Percentiles rank a stretch among this genome's conserved stretches.
These are phyloP conservation scores for Micrasema minimum DNA, from an alignment of 1,140 invertebrate genomes.

Conservation along the genomic window DNA sequence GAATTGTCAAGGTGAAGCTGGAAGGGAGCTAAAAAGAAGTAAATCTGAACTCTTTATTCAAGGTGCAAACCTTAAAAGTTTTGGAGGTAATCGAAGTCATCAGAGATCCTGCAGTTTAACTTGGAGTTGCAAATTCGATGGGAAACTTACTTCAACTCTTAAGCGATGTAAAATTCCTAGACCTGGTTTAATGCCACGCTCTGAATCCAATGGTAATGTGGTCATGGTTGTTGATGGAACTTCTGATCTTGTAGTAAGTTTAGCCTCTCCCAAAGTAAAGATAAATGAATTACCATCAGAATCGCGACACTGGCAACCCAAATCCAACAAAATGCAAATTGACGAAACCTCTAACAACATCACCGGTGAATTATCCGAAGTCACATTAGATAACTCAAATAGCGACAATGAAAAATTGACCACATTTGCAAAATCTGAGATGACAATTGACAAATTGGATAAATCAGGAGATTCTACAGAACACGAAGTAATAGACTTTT, in stretches of 20 bases:
- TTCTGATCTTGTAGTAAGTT: constrained; percentile 42
- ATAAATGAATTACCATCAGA: constrained; percentile 40
- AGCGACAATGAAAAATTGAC: background rate
- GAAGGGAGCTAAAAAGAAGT: constrained; percentile 70
- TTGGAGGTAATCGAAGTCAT: constrained; percentile 67
- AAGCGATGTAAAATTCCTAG: constrained; percentile 74
- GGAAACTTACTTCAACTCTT: constrained; percentile 69
- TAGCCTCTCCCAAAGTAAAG: constrained; percentile 42
- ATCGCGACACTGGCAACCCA: constrained; percentile 43
- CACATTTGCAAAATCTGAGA: constrained; percentile 8
- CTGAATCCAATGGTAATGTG: constrained; percentile 60
- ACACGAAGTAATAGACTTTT: constrained; percentile 66
- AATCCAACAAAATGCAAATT: constrained; percentile 50
- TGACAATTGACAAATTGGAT: constrained; percentile 56
- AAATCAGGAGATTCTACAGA: constrained; percentile 63
- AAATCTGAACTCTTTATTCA: constrained; percentile 72
- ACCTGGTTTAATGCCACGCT: constrained; percentile 58
- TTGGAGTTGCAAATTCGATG: constrained; percentile 73
- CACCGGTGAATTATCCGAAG: background rate
- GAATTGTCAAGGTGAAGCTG: constrained; percentile 64
- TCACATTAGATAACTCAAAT: constrained; percentile 8
- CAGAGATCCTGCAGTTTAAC: constrained; percentile 75
- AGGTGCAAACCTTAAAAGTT: constrained; percentile 63
- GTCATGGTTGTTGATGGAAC: constrained; percentile 48
- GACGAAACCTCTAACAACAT: constrained; percentile 52